phyloP scores from a whole-genome alignment of 1,140 invertebrate species.

The Gonatopus flavifemur region DNA sequence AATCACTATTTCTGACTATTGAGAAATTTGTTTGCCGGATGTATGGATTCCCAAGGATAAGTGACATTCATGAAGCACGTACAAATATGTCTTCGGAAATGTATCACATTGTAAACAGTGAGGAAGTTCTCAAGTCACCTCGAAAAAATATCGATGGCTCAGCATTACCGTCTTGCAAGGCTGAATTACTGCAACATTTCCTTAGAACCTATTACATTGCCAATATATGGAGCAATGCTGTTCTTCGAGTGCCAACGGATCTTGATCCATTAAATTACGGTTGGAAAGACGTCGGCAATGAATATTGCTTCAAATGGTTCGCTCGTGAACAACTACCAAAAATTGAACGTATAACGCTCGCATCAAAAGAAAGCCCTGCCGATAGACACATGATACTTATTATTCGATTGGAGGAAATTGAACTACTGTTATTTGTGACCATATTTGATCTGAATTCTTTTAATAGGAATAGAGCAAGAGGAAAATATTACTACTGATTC shows the following conservation, averaged over 20 bases:
- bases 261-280: neutral
- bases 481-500: too few relatives aligned
- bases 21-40: constrained; percentile 19
- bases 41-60: neutral
- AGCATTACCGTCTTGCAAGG: constrained; percentile 14
- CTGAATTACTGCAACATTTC: constrained; percentile 18
- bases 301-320: constrained; percentile 12
- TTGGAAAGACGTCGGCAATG: constrained; percentile 5
- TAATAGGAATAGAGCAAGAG: too few relatives aligned
- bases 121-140: neutral
- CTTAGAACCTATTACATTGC: constrained; percentile 5
- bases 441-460: too few relatives aligned
- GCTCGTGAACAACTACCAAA: constrained; percentile 4
- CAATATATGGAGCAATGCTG: constrained; percentile 12
- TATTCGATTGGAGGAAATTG: too few relatives aligned
- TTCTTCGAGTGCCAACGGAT: neutral
- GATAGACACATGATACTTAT: too few relatives aligned
- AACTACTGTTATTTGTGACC: too few relatives aligned
- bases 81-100: neutral
- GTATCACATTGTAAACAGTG: neutral
- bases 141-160: constrained; percentile 11
- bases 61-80: constrained; percentile 13
- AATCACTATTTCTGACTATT: neutral
- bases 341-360: too few relatives aligned
- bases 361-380: too few relatives aligned